Evolutionary conservation across 2,113 vertebrate genomes (phyloP).

Genomic region (Falcunculus frontatus): DNA sequence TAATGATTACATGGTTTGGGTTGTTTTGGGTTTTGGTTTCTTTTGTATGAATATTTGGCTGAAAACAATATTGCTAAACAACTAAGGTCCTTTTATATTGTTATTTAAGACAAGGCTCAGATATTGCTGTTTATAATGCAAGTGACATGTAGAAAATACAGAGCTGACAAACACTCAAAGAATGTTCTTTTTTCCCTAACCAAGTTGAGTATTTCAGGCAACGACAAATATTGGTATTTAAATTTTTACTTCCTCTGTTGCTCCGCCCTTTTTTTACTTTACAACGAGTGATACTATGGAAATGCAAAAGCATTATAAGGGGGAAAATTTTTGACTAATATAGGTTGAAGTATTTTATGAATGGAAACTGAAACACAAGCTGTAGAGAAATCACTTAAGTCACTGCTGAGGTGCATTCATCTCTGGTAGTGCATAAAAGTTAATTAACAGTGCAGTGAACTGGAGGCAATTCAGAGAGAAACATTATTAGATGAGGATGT

Average conservation of each 20-base stretch:
- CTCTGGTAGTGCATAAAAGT: neutral
- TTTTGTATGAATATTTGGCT: neutral
- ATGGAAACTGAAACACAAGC: neutral
- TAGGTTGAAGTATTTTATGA: neutral
- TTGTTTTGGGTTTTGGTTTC: neutral
- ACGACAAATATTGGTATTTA: neutral
- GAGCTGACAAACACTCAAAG: neutral
- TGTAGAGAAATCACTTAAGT: neutral
- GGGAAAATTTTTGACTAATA: neutral
- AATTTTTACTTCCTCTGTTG: neutral
- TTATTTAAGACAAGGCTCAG: neutral
- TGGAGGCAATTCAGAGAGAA: neutral
- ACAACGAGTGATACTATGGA: neutral
- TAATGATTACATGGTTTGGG: neutral
- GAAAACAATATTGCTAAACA: neutral
- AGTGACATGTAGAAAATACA: neutral
- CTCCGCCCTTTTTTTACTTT: neutral
- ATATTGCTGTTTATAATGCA: neutral
- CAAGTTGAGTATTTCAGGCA: neutral
- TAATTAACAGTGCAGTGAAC: slow-evolving; percentile 12
- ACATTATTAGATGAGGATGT: neutral
- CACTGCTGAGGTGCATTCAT: neutral
- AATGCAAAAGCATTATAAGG: neutral
- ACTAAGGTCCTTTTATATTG: neutral
- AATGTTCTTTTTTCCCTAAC: neutral